Evolutionary conservation across 2,888 invertebrate genomes (phyloP).

Genomic region (Tipula vernalis): DNA sequence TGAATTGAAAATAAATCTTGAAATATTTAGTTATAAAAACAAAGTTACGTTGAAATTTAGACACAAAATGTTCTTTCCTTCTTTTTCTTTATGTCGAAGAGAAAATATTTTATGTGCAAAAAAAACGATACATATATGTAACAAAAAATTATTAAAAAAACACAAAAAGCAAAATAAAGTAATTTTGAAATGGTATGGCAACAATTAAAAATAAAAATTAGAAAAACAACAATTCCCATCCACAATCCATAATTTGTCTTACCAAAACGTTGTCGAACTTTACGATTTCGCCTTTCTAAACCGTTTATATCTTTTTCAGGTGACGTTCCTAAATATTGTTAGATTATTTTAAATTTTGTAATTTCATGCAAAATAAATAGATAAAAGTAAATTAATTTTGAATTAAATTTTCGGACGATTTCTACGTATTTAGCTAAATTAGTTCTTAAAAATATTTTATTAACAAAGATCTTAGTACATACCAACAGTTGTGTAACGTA

Average conservation of each 20-base stretch:
- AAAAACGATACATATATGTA: not conserved
- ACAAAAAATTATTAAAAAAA: not conserved
- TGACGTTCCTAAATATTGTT: slow-evolving; percentile 28
- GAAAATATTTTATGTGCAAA: not conserved
- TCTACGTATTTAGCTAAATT: not conserved
- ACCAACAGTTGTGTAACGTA: slow-evolving; percentile 94
- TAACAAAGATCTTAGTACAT: slow-evolving; percentile 33
- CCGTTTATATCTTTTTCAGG: slow-evolving; percentile 31
- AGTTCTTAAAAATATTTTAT: not conserved
- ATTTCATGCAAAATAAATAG: not conserved
- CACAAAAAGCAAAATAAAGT: not conserved
- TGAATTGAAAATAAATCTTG: not conserved
- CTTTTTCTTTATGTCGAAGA: not conserved
- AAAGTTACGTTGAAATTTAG: not conserved
- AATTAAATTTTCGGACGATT: not conserved
- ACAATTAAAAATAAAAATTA: not conserved
- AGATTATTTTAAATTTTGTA: not conserved
- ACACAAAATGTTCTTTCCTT: not conserved
- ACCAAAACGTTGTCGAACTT: slow-evolving; percentile 35
- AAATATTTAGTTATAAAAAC: not conserved
- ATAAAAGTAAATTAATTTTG: slow-evolving; percentile 5
- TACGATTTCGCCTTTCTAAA: slow-evolving; percentile 20
- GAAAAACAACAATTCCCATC: not conserved
- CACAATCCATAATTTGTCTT: slow-evolving; percentile 22
- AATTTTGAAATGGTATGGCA: not conserved